Percentiles rank a stretch among this genome's conserved stretches.
Evolutionary conservation across 2,888 invertebrate species (phyloP).

Genomic region (Ypsolopha sequella): DNA sequence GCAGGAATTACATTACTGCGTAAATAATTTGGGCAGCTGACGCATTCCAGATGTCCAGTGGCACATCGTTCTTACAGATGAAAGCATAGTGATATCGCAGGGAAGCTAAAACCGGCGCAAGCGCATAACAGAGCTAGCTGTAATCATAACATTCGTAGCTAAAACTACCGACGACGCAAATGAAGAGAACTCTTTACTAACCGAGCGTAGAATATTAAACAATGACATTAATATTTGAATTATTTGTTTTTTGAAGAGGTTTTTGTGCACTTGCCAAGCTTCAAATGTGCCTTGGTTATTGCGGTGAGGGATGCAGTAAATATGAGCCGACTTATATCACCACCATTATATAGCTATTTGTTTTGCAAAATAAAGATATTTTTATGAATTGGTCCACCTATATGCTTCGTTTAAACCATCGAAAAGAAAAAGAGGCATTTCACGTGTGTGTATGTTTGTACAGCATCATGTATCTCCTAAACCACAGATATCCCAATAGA

Average conservation of each 20-base stretch:
- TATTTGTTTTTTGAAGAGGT: slow-evolving; percentile 21
- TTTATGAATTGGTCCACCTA: too few relatives aligned
- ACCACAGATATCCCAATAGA: too few relatives aligned
- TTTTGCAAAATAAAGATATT: too few relatives aligned
- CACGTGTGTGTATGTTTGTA: too few relatives aligned
- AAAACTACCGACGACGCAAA: too few relatives aligned
- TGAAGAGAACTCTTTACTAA: too few relatives aligned
- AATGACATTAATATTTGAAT: slow-evolving; percentile 7
- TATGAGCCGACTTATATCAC: slow-evolving; percentile 1
- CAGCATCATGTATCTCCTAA: too few relatives aligned
- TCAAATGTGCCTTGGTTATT: slow-evolving; percentile 10
- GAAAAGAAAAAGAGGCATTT: too few relatives aligned
- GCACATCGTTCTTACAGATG: background rate
- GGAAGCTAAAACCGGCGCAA: too few relatives aligned
- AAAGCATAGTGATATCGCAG: background rate
- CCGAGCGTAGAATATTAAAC: background rate
- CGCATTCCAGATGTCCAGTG: background rate
- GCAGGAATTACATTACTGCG: background rate
- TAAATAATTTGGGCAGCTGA: background rate
- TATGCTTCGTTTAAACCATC: too few relatives aligned
- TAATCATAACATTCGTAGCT: background rate
- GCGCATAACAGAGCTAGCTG: background rate
- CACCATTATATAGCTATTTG: too few relatives aligned
- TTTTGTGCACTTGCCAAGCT: slow-evolving; percentile 43
- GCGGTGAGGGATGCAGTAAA: slow-evolving; percentile 6